Percentiles rank a stretch among this genome's conserved stretches.
phyloP scores from a whole-genome alignment of 2,797 vertebrate species.

The Oceanodroma leucorhoa region DNA sequence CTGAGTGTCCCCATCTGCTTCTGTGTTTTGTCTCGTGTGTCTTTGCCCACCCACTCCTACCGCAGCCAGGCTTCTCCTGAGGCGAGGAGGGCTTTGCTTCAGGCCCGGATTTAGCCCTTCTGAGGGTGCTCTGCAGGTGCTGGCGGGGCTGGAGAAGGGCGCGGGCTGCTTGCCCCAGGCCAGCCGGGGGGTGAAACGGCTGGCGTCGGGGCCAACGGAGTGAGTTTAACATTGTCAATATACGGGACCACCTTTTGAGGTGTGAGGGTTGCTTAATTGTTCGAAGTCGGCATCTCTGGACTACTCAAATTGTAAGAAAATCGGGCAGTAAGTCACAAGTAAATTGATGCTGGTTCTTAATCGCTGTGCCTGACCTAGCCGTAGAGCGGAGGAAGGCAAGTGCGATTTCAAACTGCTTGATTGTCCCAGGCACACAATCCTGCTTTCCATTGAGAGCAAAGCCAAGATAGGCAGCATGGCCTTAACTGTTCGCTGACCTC shows the following conservation, averaged over 20 bases:
- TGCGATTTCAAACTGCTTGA: not conserved
- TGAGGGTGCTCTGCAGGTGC: not conserved
- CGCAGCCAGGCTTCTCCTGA: not conserved
- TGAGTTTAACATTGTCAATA: fast-evolving
- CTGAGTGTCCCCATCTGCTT: fast-evolving
- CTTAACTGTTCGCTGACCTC: not conserved
- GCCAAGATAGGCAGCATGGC: fast-evolving
- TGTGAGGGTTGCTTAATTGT: too few species aligned
- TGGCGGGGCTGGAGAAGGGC: not conserved
- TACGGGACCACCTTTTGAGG: too few species aligned
- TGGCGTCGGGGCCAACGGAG: too few species aligned
- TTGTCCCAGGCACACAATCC: fast-evolving
- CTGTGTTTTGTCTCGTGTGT: fast-evolving
- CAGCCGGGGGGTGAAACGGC: fast-evolving
- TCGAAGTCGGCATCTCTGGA: not conserved
- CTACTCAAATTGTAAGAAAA: not conserved
- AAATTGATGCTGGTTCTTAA: not conserved
- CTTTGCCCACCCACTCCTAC: fast-evolving
- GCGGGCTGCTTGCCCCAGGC: too few species aligned
- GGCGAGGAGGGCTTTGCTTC: not conserved
- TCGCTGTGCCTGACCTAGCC: fast-evolving
- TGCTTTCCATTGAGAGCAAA: not conserved
- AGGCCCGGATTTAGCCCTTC: fast-evolving
- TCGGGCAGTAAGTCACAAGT: too few species aligned
- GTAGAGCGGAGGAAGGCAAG: too few species aligned